phyloP scores from a whole-genome alignment of 2,113 vertebrate genomes.

The Speoplatyrhinus poulsoni region DNA sequence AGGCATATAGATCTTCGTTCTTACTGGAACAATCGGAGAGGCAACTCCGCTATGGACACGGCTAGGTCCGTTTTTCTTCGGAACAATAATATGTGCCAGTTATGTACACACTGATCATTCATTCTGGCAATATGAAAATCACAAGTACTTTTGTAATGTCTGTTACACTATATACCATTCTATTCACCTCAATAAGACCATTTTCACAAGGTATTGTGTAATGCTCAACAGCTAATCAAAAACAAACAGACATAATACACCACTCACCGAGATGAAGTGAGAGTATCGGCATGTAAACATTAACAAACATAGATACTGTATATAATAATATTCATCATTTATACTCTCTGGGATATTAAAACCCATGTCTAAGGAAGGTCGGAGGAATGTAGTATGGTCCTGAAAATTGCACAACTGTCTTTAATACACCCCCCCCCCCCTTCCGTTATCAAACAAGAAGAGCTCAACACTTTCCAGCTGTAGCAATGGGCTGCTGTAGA shows the following conservation, averaged over 20 bases:
- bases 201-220: constrained; percentile 73
- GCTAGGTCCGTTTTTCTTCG: constrained; percentile 44
- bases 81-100: constrained; percentile 72
- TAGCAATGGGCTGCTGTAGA: constrained; percentile 33
- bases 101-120: constrained; percentile 73
- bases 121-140: constrained; percentile 69
- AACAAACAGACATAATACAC: constrained; percentile 65
- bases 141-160: constrained; percentile 74
- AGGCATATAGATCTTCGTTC: constrained; percentile 40
- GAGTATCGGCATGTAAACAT: constrained; percentile 75
- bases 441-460: constrained; percentile 16
- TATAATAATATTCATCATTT: constrained; percentile 77
- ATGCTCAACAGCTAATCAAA: constrained; percentile 70
- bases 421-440: constrained; percentile 8
- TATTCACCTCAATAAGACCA: constrained; percentile 76
- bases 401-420: constrained; percentile 65
- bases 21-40: constrained; percentile 44
- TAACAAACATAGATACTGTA: constrained; percentile 80
- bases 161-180: constrained; percentile 74
- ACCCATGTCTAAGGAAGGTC: constrained; percentile 71
- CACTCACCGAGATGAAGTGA: constrained; percentile 70
- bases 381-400: constrained; percentile 76
- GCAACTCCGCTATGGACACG: neutral
- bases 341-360: constrained; percentile 76
- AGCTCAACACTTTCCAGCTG: constrained; percentile 33